phyloP scores from a whole-genome alignment of 92 coral and sea anemone genomes.

The Micromussa lordhowensis region DNA sequence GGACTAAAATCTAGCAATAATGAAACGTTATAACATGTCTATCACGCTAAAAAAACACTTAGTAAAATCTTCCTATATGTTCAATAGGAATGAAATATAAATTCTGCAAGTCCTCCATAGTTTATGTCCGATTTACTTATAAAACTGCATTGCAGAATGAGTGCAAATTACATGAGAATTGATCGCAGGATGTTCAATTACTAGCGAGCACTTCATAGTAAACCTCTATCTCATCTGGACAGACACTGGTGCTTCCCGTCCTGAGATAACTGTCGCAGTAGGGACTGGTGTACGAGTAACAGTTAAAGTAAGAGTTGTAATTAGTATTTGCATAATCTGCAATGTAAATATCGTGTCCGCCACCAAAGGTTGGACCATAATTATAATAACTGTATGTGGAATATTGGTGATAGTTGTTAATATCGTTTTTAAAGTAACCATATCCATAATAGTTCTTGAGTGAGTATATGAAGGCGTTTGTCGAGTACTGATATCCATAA shows the following conservation, averaged over 20 bases:
- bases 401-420: fast-evolving
- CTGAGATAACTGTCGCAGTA: neutral
- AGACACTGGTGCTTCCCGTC: neutral
- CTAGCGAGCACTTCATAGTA: constrained; percentile 11
- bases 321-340: constrained; percentile 1
- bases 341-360: constrained; percentile 10
- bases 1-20: too few relatives aligned
- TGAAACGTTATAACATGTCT: too few relatives aligned
- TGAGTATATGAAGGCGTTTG: constrained; percentile 18
- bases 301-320: neutral
- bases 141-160: neutral
- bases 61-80: too few relatives aligned
- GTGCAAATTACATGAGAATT: neutral
- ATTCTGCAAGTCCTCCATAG: neutral
- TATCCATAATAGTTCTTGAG: constrained; percentile 25
- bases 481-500: neutral
- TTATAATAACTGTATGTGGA: neutral
- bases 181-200: neutral
- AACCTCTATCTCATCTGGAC: constrained; percentile 11
- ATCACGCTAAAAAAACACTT: too few relatives aligned
- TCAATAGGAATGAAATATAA: too few relatives aligned
- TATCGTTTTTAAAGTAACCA: constrained; percentile 5
- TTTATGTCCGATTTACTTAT: neutral
- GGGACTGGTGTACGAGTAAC: constrained; percentile 15
- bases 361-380: constrained; percentile 36